phyloP scores from a whole-genome alignment of 2,113 vertebrate genomes.

The Copsychus sechellarum region DNA sequence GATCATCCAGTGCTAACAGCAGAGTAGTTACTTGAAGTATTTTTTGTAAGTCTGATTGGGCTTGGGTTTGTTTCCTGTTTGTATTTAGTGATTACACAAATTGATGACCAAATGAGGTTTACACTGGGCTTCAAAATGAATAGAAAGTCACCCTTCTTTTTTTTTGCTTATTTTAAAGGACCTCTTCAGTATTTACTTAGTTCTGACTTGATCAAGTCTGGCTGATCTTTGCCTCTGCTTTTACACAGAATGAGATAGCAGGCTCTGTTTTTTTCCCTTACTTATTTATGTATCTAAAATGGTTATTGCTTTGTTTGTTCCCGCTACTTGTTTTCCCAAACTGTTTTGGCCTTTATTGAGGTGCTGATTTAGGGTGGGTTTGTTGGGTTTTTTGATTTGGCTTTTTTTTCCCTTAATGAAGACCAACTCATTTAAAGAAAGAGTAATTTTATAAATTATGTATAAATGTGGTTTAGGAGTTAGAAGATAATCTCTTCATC shows the following conservation, averaged over 20 bases:
- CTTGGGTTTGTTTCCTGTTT: background rate
- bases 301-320: background rate
- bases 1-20: accelerated
- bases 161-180: too few species aligned
- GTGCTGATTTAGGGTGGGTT: background rate
- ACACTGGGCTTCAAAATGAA: background rate
- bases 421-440: background rate
- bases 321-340: background rate
- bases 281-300: background rate
- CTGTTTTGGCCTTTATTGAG: background rate
- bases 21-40: background rate
- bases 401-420: background rate
- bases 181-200: background rate
- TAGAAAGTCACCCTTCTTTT: background rate
- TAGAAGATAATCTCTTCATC: background rate
- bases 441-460: background rate
- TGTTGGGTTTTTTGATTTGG: background rate
- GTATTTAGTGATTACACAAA: background rate
- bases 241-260: background rate
- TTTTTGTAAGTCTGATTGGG: background rate
- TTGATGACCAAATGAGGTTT: background rate
- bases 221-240: background rate
- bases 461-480: background rate
- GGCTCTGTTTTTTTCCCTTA: background rate
- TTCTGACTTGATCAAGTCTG: background rate